Conservation (phyloP, 1,140 invertebrate species). For the Pogonomyrmex californicus region DNA sequence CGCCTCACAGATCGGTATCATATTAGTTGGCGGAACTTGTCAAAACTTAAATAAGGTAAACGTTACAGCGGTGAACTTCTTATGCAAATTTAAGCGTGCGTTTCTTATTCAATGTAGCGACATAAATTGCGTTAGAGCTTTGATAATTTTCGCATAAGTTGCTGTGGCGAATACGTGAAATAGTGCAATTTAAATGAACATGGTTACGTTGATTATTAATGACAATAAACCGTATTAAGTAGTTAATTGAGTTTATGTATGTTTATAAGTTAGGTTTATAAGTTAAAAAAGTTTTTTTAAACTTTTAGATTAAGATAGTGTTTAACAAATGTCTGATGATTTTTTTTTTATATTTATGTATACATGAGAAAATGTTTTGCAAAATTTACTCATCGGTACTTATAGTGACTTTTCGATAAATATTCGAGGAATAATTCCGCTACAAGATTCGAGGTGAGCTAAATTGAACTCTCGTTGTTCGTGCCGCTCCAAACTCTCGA, state of each 20-base stretch:
- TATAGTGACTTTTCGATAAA: background rate
- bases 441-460: conserved; percentile 26
- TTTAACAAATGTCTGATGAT: background rate
- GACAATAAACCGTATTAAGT: background rate
- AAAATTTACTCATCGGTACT: background rate
- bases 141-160: conserved; percentile 19
- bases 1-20: conserved; percentile 12
- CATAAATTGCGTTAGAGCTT: conserved; percentile 12
- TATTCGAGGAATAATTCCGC: background rate
- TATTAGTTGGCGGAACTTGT: conserved; percentile 32
- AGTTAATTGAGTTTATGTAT: background rate
- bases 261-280: too few species aligned
- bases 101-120: background rate
- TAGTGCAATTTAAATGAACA: background rate
- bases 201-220: background rate
- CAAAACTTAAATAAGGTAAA: conserved; percentile 47
- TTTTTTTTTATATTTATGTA: background rate
- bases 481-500: conserved; percentile 26
- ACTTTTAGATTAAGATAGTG: background rate
- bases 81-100: conserved; percentile 20
- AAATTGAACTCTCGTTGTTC: conserved; percentile 67
- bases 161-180: background rate
- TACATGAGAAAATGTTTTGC: background rate
- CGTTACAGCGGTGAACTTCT: background rate
- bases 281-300: background rate